Percentiles rank a stretch among this genome's conserved stretches.
Conservation (phyloP, 1,140 invertebrate genomes). For the Microvelia longipes region DNA sequence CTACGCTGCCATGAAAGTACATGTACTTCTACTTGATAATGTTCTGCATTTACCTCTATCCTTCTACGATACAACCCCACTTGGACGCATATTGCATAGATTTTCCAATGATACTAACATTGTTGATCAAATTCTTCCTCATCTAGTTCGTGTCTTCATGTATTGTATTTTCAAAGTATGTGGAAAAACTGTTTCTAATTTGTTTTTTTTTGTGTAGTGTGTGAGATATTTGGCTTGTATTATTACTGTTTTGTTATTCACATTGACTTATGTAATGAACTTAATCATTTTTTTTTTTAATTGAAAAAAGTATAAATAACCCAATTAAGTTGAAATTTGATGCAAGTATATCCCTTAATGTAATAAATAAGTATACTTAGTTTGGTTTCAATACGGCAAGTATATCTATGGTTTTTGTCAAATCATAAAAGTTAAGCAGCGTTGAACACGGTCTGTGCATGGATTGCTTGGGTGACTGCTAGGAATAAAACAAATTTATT, state of each 20-base stretch:
- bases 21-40: constrained; percentile 54
- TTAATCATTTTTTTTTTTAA: too few relatives aligned
- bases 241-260: background rate
- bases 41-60: constrained; percentile 56
- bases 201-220: background rate
- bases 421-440: too few relatives aligned
- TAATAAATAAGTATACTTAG: too few relatives aligned
- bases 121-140: constrained; percentile 32
- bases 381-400: too few relatives aligned
- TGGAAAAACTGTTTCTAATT: too few relatives aligned
- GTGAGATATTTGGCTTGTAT: background rate
- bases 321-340: too few relatives aligned
- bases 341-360: too few relatives aligned
- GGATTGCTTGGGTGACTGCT: too few relatives aligned
- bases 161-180: background rate
- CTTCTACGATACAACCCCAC: constrained; percentile 79
- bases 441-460: too few relatives aligned
- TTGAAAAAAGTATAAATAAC: too few relatives aligned
- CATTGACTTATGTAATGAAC: background rate
- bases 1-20: constrained; percentile 26
- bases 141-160: background rate
- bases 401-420: too few relatives aligned
- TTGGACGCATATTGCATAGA: constrained; percentile 47
- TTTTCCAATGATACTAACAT: constrained; percentile 29
- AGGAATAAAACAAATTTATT: too few relatives aligned